phyloP scores from a whole-genome alignment of 2,797 vertebrate genomes.

The Schizopygopsis malacanthus region DNA sequence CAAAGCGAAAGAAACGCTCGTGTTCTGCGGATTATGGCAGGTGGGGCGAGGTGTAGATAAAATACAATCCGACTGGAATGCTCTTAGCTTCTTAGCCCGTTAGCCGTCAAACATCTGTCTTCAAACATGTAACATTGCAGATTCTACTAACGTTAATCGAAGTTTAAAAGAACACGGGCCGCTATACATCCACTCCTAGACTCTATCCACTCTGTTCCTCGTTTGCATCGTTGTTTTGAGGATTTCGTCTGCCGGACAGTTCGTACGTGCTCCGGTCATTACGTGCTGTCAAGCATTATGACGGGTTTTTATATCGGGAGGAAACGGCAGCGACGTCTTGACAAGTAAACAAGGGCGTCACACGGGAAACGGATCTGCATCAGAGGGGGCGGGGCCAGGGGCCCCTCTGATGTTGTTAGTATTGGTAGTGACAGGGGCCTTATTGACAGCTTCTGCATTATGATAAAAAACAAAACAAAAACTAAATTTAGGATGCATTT shows the following conservation, averaged over 20 bases:
- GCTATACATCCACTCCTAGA: neutral
- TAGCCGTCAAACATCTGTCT: slow-evolving; percentile 49
- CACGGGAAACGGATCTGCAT: slow-evolving; percentile 74
- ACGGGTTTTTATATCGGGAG: slow-evolving; percentile 58
- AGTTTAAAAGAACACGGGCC: neutral
- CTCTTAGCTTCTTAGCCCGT: slow-evolving; percentile 69
- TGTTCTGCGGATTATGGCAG: neutral
- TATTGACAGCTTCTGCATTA: slow-evolving; percentile 28
- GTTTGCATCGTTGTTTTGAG: slow-evolving; percentile 61
- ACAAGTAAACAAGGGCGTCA: slow-evolving; percentile 77
- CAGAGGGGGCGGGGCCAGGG: neutral
- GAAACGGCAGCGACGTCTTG: slow-evolving; percentile 32
- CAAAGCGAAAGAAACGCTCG: neutral
- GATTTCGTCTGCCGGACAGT: neutral
- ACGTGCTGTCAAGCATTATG: neutral
- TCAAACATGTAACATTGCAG: neutral
- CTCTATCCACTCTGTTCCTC: neutral
- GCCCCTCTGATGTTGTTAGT: too few species aligned
- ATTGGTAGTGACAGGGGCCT: slow-evolving; percentile 21
- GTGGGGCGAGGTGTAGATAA: neutral
- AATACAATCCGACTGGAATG: neutral
- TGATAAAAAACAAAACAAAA: too few species aligned
- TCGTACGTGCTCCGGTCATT: neutral
- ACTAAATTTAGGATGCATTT: neutral
- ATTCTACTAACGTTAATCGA: slow-evolving; percentile 29